A percentile compares a stretch with the other conserved stretches of the same genome.
phyloP scores from a whole-genome alignment of 2,797 vertebrate genomes.

The Eulemur rubriventer region DNA sequence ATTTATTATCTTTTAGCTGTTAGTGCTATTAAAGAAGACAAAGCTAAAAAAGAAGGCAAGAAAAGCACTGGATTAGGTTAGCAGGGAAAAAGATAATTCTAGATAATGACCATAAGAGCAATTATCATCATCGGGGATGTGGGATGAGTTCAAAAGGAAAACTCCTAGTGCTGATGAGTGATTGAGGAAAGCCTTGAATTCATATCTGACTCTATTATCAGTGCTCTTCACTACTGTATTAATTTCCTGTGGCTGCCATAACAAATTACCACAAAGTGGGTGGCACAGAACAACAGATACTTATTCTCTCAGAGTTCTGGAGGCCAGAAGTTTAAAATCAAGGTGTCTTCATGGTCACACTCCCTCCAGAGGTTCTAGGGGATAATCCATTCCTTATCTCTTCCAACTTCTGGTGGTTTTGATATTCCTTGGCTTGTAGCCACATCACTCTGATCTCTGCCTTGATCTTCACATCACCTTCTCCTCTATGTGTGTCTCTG shows the following conservation, averaged over 20 bases:
- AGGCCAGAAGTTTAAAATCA: background rate
- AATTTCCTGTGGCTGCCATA: background rate
- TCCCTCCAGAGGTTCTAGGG: background rate
- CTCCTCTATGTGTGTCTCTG: background rate
- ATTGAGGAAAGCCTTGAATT: background rate
- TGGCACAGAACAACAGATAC: background rate
- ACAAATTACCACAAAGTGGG: background rate
- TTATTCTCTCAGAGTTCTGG: background rate
- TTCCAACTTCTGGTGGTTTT: background rate
- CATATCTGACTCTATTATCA: background rate
- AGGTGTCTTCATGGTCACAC: background rate
- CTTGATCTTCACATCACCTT: background rate
- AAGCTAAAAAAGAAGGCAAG: background rate
- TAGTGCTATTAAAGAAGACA: background rate
- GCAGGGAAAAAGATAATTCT: background rate
- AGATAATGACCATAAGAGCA: background rate
- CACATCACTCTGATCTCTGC: background rate
- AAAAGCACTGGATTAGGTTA: background rate
- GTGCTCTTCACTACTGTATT: background rate
- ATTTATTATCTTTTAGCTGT: background rate
- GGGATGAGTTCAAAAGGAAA: background rate
- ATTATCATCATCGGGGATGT: background rate
- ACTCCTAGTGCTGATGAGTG: background rate
- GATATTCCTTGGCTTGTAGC: background rate
- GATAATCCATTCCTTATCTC: background rate